Percentiles rank a stretch among this genome's conserved stretches.
Evolutionary conservation across 2,888 invertebrate genomes (phyloP).

Genomic region (Cryptus armator): DNA sequence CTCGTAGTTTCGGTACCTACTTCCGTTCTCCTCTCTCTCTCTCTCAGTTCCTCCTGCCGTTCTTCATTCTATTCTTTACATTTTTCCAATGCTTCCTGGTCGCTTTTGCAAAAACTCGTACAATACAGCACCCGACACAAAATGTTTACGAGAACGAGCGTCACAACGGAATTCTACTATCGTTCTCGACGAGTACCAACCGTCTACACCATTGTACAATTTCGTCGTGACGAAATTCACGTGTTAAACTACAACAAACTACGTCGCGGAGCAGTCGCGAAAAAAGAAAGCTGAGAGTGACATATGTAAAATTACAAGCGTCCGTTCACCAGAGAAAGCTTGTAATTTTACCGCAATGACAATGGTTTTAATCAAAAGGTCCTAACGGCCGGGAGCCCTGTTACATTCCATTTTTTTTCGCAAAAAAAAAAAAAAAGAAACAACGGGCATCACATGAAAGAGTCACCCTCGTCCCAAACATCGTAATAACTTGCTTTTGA

Average conservation of each 20-base stretch:
- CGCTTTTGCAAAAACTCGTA: not conserved
- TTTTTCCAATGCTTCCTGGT: not conserved
- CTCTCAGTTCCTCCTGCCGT: not conserved
- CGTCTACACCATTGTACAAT: not conserved
- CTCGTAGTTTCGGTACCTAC: not conserved
- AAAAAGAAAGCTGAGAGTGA: not conserved
- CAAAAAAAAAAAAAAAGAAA: too few relatives aligned
- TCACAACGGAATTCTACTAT: not conserved
- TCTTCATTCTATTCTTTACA: not conserved
- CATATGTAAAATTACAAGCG: not conserved
- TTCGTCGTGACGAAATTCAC: not conserved
- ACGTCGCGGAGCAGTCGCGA: not conserved
- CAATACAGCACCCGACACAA: not conserved
- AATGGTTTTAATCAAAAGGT: too few relatives aligned
- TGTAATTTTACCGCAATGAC: not conserved
- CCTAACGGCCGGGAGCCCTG: too few relatives aligned
- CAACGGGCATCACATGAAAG: constrained; percentile 4
- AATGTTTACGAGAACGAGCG: not conserved
- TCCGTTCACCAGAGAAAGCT: not conserved
- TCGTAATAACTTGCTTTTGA: constrained; percentile 12
- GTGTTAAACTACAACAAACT: not conserved
- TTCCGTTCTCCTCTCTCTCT: not conserved
- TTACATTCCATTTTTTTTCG: too few relatives aligned
- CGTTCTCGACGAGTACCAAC: not conserved
- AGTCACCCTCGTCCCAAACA: not conserved